phyloP scores from a whole-genome alignment of 2,113 vertebrate genomes.

The Raja brachyura region DNA sequence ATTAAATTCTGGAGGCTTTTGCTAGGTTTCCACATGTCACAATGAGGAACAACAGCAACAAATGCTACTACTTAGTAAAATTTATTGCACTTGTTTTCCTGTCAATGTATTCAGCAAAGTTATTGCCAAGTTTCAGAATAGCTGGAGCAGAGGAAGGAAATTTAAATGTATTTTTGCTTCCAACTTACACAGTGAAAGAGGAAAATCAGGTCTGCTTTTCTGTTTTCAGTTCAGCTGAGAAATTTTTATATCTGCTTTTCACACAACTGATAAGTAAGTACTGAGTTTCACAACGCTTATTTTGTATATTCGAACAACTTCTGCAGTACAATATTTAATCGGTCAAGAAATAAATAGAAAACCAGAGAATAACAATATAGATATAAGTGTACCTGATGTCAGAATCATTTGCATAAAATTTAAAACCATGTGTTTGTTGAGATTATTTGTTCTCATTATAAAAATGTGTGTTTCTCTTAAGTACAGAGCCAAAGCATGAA shows the following conservation, averaged over 20 bases:
- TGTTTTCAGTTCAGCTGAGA: background rate
- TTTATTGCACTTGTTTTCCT: background rate
- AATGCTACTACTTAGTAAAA: background rate
- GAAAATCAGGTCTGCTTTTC: background rate
- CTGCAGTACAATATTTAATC: background rate
- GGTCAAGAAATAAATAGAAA: background rate
- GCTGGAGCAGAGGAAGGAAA: conserved; percentile 26
- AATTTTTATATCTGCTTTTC: background rate
- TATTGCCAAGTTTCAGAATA: background rate
- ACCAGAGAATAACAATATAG: background rate
- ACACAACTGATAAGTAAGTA: background rate
- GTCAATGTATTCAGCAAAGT: background rate
- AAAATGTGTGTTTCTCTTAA: background rate
- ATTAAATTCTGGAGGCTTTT: background rate
- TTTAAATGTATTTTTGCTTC: background rate
- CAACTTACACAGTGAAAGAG: background rate
- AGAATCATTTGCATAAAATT: background rate
- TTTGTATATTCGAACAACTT: background rate
- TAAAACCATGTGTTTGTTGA: background rate
- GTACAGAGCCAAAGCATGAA: background rate
- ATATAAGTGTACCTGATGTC: background rate
- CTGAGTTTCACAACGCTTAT: background rate
- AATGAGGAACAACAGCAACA: background rate
- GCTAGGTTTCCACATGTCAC: background rate
- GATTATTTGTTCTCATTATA: background rate